Evolutionary conservation across 1,140 invertebrate genomes (phyloP).

Genomic region (Macrobrachium rosenbergii): DNA sequence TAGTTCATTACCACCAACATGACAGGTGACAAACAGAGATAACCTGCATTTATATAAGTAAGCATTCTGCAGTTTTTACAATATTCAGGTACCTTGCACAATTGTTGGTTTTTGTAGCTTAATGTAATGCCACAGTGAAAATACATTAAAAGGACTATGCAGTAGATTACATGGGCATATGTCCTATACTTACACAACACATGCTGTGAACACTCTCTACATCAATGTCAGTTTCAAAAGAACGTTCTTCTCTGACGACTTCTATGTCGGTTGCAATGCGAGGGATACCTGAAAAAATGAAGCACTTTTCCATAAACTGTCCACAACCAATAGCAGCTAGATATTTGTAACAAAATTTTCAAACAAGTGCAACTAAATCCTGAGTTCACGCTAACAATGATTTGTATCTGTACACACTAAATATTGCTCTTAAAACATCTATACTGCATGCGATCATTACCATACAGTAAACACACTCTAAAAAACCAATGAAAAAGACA

Average conservation of each 20-base stretch:
- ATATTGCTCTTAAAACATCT: no score
- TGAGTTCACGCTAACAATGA: no score
- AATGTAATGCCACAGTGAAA: background rate
- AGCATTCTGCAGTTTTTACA: no score
- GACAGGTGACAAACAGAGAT: no score
- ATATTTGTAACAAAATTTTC: background rate
- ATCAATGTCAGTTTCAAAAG: conserved; percentile 46
- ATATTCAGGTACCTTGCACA: no score
- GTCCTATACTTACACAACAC: conserved; percentile 37
- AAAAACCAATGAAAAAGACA: no score
- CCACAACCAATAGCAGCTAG: background rate
- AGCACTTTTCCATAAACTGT: background rate
- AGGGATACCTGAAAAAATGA: conserved; percentile 4
- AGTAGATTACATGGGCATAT: background rate
- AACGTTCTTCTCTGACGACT: conserved; percentile 43
- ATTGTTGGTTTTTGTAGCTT: no score
- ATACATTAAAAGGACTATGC: background rate
- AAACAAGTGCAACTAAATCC: background rate
- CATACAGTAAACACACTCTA: no score
- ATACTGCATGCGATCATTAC: no score
- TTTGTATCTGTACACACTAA: no score
- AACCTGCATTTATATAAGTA: no score
- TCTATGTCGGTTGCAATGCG: conserved; percentile 12
- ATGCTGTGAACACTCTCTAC: conserved; percentile 23
- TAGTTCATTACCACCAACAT: no score